Percentiles rank a stretch among this genome's conserved stretches.
These are phyloP conservation scores for Maniola jurtina DNA, from an alignment of 1,140 invertebrate species.

Conservation along the genomic window DNA sequence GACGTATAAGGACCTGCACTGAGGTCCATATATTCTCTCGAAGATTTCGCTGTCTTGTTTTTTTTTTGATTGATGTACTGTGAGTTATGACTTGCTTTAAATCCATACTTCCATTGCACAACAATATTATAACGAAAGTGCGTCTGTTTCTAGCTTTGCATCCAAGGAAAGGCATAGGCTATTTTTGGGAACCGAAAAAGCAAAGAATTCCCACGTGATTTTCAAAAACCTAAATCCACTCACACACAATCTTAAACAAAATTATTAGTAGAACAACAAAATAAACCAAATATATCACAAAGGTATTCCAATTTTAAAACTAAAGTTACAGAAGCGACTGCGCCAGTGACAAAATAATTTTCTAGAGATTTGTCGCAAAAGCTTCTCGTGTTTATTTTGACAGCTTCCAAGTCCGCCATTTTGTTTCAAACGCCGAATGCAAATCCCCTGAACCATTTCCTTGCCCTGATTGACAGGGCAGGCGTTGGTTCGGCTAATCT, in stretches of 20 bases:
- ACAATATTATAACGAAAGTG: no score
- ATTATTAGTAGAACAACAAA: background rate
- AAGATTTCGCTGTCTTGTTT: slow-evolving; percentile 3
- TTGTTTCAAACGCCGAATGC: slow-evolving; percentile 16
- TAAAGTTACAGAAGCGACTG: background rate
- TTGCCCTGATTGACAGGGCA: slow-evolving; percentile 49
- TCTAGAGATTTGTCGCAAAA: slow-evolving; percentile 10
- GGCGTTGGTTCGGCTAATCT: slow-evolving; percentile 51
- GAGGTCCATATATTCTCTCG: slow-evolving; percentile 25
- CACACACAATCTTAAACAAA: no score
- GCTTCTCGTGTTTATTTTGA: slow-evolving; percentile 9
- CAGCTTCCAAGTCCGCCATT: slow-evolving; percentile 14
- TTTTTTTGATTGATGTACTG: slow-evolving; percentile 5
- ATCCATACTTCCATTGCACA: background rate
- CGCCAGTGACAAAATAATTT: slow-evolving; percentile 2
- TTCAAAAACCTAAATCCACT: no score
- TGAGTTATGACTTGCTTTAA: background rate
- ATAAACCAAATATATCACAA: background rate
- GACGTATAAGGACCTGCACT: slow-evolving; percentile 31
- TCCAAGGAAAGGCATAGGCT: no score
- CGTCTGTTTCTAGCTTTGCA: no score
- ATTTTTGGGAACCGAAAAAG: no score
- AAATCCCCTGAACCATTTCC: slow-evolving; percentile 30
- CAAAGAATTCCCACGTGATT: no score
- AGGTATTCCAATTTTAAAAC: slow-evolving; percentile 5